These are phyloP conservation scores for Hippocampus zosterae DNA, from an alignment of 2,113 vertebrate genomes.

Conservation along the genomic window DNA sequence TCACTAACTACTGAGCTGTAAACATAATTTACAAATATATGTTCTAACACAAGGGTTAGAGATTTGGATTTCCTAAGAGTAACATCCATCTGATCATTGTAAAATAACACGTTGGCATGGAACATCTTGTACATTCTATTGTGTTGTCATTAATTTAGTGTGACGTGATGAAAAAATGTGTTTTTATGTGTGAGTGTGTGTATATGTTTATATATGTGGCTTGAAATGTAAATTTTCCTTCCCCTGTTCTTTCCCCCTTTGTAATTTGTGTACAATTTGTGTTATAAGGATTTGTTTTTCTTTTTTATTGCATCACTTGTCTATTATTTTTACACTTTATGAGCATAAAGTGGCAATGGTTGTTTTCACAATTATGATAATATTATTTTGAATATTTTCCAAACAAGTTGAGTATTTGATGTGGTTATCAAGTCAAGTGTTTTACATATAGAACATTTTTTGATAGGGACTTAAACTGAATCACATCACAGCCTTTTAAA, in stretches of 20 bases:
- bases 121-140: constrained; percentile 51
- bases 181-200: not conserved
- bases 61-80: constrained; percentile 24
- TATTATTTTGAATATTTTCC: not conserved
- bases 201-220: constrained; percentile 10
- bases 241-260: constrained; percentile 20
- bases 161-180: constrained; percentile 4
- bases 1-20: not conserved
- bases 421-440: not conserved
- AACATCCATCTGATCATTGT: constrained; percentile 49
- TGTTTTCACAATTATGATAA: not conserved
- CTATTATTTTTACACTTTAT: constrained; percentile 8
- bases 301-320: not conserved
- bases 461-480: no score
- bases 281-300: constrained; percentile 4
- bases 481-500: no score
- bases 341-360: not conserved
- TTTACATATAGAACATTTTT: no score
- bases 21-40: not conserved
- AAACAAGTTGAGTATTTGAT: not conserved
- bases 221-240: constrained; percentile 13
- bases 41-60: not conserved
- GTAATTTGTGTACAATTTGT: constrained; percentile 2
- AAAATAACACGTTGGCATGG: constrained; percentile 78
- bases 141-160: constrained; percentile 25